Evolutionary conservation across 92 coral and sea anemone genomes (phyloP), one percentile per base, ranked within the genome.

Genomic region (Parazoanthus darwini): DNA sequence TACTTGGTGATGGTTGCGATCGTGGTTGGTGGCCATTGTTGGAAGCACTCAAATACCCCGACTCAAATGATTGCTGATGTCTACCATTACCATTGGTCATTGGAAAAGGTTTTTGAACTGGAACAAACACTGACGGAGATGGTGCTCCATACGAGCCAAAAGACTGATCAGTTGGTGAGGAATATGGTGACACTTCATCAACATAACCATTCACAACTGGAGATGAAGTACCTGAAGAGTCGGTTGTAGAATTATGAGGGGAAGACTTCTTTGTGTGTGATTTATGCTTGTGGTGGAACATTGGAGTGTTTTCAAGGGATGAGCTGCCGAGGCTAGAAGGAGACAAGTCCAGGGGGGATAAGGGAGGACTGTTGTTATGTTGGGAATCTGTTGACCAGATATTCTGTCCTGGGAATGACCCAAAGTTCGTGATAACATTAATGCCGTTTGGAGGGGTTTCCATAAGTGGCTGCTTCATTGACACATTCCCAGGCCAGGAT

Each of bases 101-200:
- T 71, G 63, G 87, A 71, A 70, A 84, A 23, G 67, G 87, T 66
- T 95, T 95, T 78, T 95, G 92, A 50, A 95, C 94, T 16, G 98
- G 98, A 73, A 95, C 93, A 85, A 95, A 95, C 77, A 94, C 71
- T 50, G 95, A 88, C 38, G 87, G 93, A 43, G 96, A 92, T 15
- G 90, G 92, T 11, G 93, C 93, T 75, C 94, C 91, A 42, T 90
- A 94, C 16, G 98, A 93, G 58, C 96, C 92, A 83, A 93, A 87
- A 6, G 91, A 91, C 80, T 95, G 98, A 33, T 96, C 98, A 81
- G 97, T 94, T 29, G 99, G 98, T 13, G 99, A 97, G 71, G 96
- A 93, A 77, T 92, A 94, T 0, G 99, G 99, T 72, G 99, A 97
- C 68, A 94, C 95, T 22, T 95, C 96, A 74, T 95, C 98, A 86